phyloP scores from a whole-genome alignment of 2,888 invertebrate species.

The Cryptocheilus praepositus region DNA sequence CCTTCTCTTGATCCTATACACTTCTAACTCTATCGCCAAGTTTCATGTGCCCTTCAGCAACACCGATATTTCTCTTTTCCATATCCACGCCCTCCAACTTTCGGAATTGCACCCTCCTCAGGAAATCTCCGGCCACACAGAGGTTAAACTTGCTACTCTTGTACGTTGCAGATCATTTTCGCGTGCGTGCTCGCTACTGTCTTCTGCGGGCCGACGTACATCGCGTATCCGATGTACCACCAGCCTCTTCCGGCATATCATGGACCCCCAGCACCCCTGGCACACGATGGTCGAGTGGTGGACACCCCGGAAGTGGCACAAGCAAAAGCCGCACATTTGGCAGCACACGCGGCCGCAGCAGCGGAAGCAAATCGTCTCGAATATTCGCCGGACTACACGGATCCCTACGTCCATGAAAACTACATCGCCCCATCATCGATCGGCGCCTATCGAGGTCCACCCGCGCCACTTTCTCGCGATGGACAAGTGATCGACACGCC shows the following conservation, averaged over 20 bases:
- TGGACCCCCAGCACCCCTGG: constrained; percentile 63
- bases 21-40: too few species aligned
- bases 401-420: constrained; percentile 5
- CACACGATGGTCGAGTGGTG: constrained; percentile 56
- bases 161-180: too few species aligned
- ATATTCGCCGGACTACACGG: constrained; percentile 11
- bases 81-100: too few species aligned
- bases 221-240: constrained; percentile 34
- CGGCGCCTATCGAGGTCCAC: constrained; percentile 58
- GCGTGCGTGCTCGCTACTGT: too few species aligned
- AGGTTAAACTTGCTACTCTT: too few species aligned
- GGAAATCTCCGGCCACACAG: too few species aligned
- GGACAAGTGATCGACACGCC: constrained; percentile 67
- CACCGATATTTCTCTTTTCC: too few species aligned
- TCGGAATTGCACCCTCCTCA: too few species aligned
- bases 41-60: too few species aligned
- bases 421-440: constrained; percentile 28
- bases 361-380: constrained; percentile 25
- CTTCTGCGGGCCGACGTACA: constrained; percentile 38
- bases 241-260: constrained; percentile 42
- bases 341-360: constrained; percentile 51
- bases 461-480: constrained; percentile 63
- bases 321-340: constrained; percentile 62
- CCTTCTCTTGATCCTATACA: too few species aligned
- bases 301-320: constrained; percentile 66